Evolutionary conservation across 1,140 invertebrate species (phyloP), one percentile per base, ranked within the genome.

Genomic region (Bombyx mandarina): DNA sequence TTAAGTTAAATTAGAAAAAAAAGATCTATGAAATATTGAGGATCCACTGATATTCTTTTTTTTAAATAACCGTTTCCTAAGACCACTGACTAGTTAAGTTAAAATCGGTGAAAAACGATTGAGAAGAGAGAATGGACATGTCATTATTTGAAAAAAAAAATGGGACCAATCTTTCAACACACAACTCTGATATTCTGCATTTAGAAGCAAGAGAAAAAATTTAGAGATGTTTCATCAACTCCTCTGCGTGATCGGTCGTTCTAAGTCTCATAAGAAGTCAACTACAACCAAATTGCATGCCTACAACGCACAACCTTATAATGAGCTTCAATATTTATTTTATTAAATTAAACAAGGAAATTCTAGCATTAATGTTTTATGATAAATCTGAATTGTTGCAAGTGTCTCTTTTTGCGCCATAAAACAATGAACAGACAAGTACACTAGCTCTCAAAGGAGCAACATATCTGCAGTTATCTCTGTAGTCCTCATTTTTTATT

Each of bases 71-170:
- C 64, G 60, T 60, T 66, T 64, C 64, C 69, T 73, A 81, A 77
- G 71, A 74, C 70, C 65, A 70, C 66, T 80, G 82, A 85, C 79
- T 85, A 85, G 82, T 79, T 71, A 65, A 70, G 60, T 67, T 71
- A 60, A 62, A 70, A 58, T 65, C 53, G 51, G 43, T 52, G 58
- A 65, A 62, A 65, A 62, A 52, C 43, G 53, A 65, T 55, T 62
- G 51, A 54, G 56, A 54, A 66, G 56, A 55, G 57, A 62, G 61
- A 52, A 62, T 51, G 12, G 12, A 18, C 12, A 0, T 18, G 12
- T 18, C 12, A 18, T 18, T 18, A 18, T 18, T 18, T 49, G 52
- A 46, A 54, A 61, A 62, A 44, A 62, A 58, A 51, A 51, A n/a
- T 68, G 69, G 67, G 70, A 71, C 70, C 70, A 70, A 66, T 65